Evolutionary conservation across 1,140 invertebrate genomes (phyloP), one percentile per base, ranked within the genome.

Genomic region (Cherax destructor): DNA sequence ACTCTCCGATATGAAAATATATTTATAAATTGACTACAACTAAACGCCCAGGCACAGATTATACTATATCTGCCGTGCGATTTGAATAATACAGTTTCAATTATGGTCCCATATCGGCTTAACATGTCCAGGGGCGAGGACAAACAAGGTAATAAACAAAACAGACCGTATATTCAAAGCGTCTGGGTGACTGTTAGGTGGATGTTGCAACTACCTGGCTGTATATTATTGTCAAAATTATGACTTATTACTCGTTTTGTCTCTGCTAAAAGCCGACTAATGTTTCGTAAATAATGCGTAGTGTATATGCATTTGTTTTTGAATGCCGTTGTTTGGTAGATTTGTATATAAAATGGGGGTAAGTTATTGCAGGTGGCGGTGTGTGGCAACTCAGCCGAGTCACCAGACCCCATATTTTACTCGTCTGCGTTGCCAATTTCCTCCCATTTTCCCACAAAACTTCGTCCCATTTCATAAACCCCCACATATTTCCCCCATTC

Each of bases 351-450:
- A 13, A 85, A 30, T 24, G 16, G 74, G 56, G n/a, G 41, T 21
- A n/a, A 47, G 72, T 59, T 41, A 61, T 41, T 10, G 47, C 16
- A 52, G 13, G 41, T 61, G 61, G 81, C 56, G 52, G 47, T 9
- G 16, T 56, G 50, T 69, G 56, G 56, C 83, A 91, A 69, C 61
- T 49, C 1, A 47, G 4, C 11, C 21, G 5, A 49, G 69, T 47
- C 77, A 65, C 56, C 88, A 91, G 88, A 91, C 88, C 88, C 88
- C 59, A 86, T 91, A 91, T 86, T 91, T 91, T 91, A 86, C 69
- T 91, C 7, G 78, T 56, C 76, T 18, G 76, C 41, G 83, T 85
- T 79, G 56, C 76, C 83, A 91, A 21, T 30, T 50, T 56, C 30
- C 18, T 2, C 30, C 49, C 52, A 9, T 21, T 85, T 91, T 85